phyloP scores from a whole-genome alignment of 2,113 vertebrate species.

The Neogale vison region DNA sequence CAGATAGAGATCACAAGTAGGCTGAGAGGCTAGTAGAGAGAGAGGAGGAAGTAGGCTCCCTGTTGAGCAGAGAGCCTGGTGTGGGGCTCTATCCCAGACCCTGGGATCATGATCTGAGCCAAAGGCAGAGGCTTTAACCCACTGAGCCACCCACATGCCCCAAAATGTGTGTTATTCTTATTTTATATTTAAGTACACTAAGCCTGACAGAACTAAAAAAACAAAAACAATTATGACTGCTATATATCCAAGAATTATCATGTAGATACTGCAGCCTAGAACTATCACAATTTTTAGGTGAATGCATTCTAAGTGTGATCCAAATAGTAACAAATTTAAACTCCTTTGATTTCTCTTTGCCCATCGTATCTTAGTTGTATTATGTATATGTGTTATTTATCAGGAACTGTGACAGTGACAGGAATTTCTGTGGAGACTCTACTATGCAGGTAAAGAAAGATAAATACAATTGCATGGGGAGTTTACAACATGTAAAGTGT shows the following conservation, averaged over 20 bases:
- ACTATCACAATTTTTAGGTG: not conserved
- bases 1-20: too few species aligned
- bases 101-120: too few species aligned
- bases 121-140: too few species aligned
- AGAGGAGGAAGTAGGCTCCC: too few species aligned
- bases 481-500: not conserved
- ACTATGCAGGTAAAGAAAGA: not conserved
- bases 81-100: too few species aligned
- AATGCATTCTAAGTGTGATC: not conserved
- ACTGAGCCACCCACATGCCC: too few species aligned
- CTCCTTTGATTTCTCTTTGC: not conserved
- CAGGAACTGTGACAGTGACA: not conserved
- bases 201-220: not conserved
- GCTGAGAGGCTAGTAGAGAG: too few species aligned
- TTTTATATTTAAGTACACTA: not conserved
- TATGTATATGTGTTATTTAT: not conserved
- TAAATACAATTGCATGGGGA: not conserved
- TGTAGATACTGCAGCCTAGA: not conserved
- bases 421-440: not conserved
- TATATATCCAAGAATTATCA: not conserved
- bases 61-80: too few species aligned
- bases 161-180: not conserved
- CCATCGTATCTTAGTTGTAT: not conserved
- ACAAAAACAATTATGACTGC: not conserved
- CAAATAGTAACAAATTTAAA: not conserved